A percentile compares a stretch with the other conserved stretches of the same genome.
phyloP scores from a whole-genome alignment of 2,888 invertebrate species.

The Taenaris catops region DNA sequence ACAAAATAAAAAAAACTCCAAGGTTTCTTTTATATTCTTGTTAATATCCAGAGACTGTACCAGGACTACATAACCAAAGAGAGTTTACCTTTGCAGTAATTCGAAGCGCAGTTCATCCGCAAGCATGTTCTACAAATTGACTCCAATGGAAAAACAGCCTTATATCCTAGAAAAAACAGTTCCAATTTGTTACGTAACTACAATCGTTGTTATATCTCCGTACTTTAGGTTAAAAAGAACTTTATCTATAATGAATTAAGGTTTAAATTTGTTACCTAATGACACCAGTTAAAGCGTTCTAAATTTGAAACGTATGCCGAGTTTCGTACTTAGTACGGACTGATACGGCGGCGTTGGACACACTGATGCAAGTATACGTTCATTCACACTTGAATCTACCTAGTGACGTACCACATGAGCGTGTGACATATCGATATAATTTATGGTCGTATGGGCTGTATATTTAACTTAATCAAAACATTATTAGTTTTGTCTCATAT shows the following conservation, averaged over 20 bases:
- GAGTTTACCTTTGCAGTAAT: slow-evolving; percentile 35
- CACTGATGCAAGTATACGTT: slow-evolving; percentile 57
- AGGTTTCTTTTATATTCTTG: slow-evolving; percentile 5
- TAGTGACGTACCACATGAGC: slow-evolving; percentile 38
- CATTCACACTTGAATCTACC: slow-evolving; percentile 53
- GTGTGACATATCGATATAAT: slow-evolving; percentile 7
- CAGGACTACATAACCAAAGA: slow-evolving; percentile 24
- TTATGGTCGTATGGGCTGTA: slow-evolving; percentile 3
- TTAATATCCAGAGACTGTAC: slow-evolving; percentile 21
- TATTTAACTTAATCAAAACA: slow-evolving; percentile 2
- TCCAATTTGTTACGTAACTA: slow-evolving; percentile 6
- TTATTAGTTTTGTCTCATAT: slow-evolving; percentile 3
- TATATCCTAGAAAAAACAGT: neutral
- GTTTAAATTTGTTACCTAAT: slow-evolving; percentile 9
- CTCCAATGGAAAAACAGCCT: slow-evolving; percentile 1
- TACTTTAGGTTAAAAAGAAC: slow-evolving; percentile 4
- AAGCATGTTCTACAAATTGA: slow-evolving; percentile 19
- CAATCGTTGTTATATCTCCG: neutral
- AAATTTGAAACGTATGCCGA: slow-evolving; percentile 26
- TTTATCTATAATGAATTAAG: slow-evolving; percentile 1
- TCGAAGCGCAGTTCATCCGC: slow-evolving; percentile 32
- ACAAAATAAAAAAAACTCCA: too few species aligned
- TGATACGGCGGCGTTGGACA: slow-evolving; percentile 56
- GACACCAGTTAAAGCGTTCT: slow-evolving; percentile 34
- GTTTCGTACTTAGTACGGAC: slow-evolving; percentile 70